Evolutionary conservation across 1,140 invertebrate species (phyloP).

Genomic region (Anoplophora glabripennis): DNA sequence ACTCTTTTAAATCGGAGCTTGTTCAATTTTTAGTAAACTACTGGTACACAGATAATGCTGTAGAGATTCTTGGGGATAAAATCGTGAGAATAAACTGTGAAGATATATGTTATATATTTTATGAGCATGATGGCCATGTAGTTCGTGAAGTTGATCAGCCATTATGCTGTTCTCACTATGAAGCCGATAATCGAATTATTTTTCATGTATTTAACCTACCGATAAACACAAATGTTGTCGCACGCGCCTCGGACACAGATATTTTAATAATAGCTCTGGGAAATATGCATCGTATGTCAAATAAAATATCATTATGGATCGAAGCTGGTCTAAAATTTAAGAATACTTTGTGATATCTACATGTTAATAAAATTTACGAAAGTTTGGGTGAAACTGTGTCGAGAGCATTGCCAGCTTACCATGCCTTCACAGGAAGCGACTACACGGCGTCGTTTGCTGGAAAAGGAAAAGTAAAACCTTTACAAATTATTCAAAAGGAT

Average conservation of each 20-base stretch:
- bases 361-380: too few relatives aligned
- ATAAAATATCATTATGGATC: not conserved
- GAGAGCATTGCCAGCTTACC: conserved; percentile 33
- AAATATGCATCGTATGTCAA: conserved; percentile 35
- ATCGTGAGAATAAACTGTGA: conserved; percentile 36
- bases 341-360: too few relatives aligned
- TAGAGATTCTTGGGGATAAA: not conserved
- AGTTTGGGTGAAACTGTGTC: too few relatives aligned
- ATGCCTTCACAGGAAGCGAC: conserved; percentile 44
- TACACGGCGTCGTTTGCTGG: conserved; percentile 43
- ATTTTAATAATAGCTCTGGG: conserved; percentile 42
- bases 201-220: conserved; percentile 32
- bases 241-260: conserved; percentile 41
- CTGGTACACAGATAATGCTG: conserved; percentile 24
- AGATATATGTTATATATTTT: conserved; percentile 11
- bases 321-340: not conserved
- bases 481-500: not conserved
- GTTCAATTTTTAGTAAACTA: conserved; percentile 38
- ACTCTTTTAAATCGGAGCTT: conserved; percentile 41
- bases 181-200: conserved; percentile 35
- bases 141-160: conserved; percentile 32
- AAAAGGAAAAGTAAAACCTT: conserved; percentile 15
- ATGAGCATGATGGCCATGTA: not conserved
- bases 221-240: conserved; percentile 26
- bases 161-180: conserved; percentile 36